Conservation (phyloP, 1,140 invertebrate species). For the Rhagoletis pomonella region DNA sequence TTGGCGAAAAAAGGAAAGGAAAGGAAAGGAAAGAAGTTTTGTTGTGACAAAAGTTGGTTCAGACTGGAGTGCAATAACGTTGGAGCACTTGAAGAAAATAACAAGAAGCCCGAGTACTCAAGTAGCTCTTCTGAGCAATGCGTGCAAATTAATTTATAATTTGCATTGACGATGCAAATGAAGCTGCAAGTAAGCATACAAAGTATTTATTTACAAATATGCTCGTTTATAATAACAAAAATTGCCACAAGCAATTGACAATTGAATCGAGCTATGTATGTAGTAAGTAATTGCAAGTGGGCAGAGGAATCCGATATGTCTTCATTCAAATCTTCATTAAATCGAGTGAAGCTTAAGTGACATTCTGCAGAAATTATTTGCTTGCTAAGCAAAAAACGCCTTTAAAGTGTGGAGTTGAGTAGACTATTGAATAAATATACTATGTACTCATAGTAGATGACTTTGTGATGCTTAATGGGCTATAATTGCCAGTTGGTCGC, state of each 20-base stretch:
- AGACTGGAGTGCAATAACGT: not conserved
- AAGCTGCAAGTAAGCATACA: not conserved
- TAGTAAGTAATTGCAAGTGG: conserved; percentile 3
- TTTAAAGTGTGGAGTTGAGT: not conserved
- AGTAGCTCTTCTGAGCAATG: not conserved
- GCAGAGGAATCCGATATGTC: conserved; percentile 35
- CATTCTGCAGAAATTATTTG: not conserved
- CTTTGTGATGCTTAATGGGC: not conserved
- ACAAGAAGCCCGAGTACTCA: not conserved
- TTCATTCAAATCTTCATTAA: conserved; percentile 12
- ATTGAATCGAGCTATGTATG: not conserved
- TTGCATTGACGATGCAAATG: conserved; percentile 2
- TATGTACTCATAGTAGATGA: not conserved
- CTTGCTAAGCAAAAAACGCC: not conserved
- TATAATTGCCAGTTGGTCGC: conserved; percentile 37
- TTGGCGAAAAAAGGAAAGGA: not conserved
- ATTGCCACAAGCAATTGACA: not conserved
- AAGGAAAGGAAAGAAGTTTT: not conserved
- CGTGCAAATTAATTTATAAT: conserved; percentile 40
- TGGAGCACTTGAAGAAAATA: not conserved
- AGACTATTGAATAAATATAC: not conserved
- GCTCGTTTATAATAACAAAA: not conserved
- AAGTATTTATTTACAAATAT: not conserved
- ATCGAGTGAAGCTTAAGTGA: not conserved
- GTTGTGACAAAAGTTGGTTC: not conserved